A percentile compares a stretch with the other conserved stretches of the same genome.
Evolutionary conservation across 2,113 vertebrate species (phyloP).

Genomic region (Mola mola): DNA sequence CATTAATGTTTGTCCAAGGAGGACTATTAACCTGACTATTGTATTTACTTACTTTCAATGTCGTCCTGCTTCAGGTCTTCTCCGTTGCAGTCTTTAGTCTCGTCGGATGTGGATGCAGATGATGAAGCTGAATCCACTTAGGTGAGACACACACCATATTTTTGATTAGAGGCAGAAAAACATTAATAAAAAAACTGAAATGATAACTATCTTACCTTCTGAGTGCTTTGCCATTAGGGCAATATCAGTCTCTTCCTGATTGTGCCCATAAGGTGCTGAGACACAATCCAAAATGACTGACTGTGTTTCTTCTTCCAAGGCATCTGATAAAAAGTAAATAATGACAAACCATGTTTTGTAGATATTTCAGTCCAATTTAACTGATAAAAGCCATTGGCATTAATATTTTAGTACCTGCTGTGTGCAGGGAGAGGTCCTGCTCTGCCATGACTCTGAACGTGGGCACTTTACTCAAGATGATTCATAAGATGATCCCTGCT

Average conservation of each 20-base stretch:
- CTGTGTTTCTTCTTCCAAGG: background rate
- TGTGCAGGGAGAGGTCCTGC: background rate
- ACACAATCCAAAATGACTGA: background rate
- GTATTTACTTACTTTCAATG: background rate
- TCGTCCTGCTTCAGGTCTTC: background rate
- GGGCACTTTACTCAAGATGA: slow-evolving; percentile 1
- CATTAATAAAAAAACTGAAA: too few relatives aligned
- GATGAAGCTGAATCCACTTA: background rate
- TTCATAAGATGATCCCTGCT: background rate
- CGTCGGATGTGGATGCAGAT: background rate
- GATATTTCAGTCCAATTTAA: background rate
- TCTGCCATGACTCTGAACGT: slow-evolving; percentile 36
- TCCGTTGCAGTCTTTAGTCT: accelerated
- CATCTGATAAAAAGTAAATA: slow-evolving; percentile 4
- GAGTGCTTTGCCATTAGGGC: background rate
- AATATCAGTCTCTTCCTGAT: background rate
- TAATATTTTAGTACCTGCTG: slow-evolving; percentile 2
- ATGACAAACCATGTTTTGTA: background rate
- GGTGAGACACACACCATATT: background rate
- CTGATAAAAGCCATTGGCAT: background rate
- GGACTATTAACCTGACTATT: too few relatives aligned
- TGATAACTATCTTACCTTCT: slow-evolving; percentile 33
- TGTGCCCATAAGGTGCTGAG: background rate
- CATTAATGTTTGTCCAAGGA: too few relatives aligned
- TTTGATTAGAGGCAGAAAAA: slow-evolving; percentile 1